A percentile compares a stretch with the other conserved stretches of the same genome.
These are phyloP conservation scores for Xyliphius kryptos DNA, from an alignment of 2,113 vertebrate genomes.

Conservation along the genomic window DNA sequence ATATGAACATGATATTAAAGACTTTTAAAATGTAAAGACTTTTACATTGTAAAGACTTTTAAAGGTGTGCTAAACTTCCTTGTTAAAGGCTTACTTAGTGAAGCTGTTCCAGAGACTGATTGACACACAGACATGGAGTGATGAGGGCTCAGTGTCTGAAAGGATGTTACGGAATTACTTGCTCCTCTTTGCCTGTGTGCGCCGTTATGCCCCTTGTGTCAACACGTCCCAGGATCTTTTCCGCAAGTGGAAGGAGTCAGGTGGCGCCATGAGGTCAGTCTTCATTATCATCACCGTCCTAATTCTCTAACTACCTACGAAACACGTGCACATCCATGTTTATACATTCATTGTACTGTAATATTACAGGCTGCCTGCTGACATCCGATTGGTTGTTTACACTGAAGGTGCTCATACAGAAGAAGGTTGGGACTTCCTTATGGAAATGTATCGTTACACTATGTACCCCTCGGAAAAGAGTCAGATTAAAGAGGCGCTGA, in stretches of 20 bases:
- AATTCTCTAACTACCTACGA: background rate
- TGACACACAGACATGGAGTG: constrained; percentile 73
- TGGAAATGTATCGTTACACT: constrained; percentile 67
- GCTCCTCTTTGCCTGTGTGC: constrained; percentile 69
- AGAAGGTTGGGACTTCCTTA: constrained; percentile 82
- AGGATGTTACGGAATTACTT: constrained; percentile 70
- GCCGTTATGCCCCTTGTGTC: constrained; percentile 70
- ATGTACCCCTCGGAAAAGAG: constrained; percentile 65
- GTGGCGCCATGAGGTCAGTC: constrained; percentile 73
- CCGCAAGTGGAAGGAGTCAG: constrained; percentile 70
- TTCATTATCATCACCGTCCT: no score
- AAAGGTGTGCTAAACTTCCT: background rate
- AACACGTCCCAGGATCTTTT: constrained; percentile 69
- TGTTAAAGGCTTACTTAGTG: constrained; percentile 74
- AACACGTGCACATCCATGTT: background rate
- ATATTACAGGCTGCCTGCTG: constrained; percentile 68
- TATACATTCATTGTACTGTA: background rate
- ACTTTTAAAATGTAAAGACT: no score
- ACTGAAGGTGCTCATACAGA: constrained; percentile 69
- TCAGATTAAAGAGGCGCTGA: constrained; percentile 68
- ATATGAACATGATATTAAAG: no score
- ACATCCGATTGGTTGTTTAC: constrained; percentile 77
- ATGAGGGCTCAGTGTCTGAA: constrained; percentile 72
- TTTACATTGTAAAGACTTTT: no score
- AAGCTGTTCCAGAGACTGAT: constrained; percentile 71